Conservation (phyloP, 2,888 invertebrate species). For the Trissolcus brochymenae region DNA sequence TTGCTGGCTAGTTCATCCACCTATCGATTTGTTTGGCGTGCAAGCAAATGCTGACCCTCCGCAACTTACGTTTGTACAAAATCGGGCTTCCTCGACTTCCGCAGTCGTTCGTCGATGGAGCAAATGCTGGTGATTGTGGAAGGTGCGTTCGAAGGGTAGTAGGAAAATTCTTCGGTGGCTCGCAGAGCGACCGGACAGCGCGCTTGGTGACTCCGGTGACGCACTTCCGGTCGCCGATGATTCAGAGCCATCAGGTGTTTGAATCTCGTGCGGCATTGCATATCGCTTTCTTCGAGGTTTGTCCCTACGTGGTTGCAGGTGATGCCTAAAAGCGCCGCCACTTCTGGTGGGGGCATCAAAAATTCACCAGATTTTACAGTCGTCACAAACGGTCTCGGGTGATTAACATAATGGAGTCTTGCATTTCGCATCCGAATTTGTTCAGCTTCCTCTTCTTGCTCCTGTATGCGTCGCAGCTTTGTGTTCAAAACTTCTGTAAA, state of each 20-base stretch:
- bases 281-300: slow-evolving; percentile 58
- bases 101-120: slow-evolving; percentile 61
- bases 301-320: slow-evolving; percentile 64
- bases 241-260: slow-evolving; percentile 66
- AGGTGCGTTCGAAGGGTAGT: slow-evolving; percentile 62
- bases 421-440: slow-evolving; percentile 54
- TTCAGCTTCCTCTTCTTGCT: slow-evolving; percentile 77
- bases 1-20: slow-evolving; percentile 27
- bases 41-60: slow-evolving; percentile 27
- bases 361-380: slow-evolving; percentile 89
- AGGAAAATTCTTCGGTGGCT: slow-evolving; percentile 70
- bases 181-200: slow-evolving; percentile 70
- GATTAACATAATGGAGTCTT: slow-evolving; percentile 45
- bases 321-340: slow-evolving; percentile 82
- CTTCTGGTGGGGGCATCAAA: slow-evolving; percentile 85
- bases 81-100: slow-evolving; percentile 55
- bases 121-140: slow-evolving; percentile 57
- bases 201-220: slow-evolving; percentile 70
- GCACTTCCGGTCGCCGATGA: slow-evolving; percentile 68
- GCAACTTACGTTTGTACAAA: slow-evolving; percentile 60
- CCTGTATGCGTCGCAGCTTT: slow-evolving; percentile 83
- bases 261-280: slow-evolving; percentile 63
- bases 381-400: slow-evolving; percentile 83
- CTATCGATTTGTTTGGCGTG: slow-evolving; percentile 31
- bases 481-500: slow-evolving; percentile 85